These are phyloP conservation scores for Anagyrus pseudococci DNA, from an alignment of 2,888 invertebrate species.

Conservation along the genomic window DNA sequence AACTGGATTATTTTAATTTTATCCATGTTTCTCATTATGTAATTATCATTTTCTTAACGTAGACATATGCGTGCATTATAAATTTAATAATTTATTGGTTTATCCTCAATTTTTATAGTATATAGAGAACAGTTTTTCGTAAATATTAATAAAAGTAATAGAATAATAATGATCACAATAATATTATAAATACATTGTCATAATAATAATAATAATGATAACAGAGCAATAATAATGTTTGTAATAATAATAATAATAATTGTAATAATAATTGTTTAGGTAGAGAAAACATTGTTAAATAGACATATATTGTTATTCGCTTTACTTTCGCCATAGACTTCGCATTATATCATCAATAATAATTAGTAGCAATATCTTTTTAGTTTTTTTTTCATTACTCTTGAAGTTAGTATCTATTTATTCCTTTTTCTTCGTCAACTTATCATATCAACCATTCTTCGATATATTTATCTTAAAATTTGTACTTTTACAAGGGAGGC, in stretches of 20 bases:
- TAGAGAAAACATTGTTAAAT: slow-evolving; percentile 60
- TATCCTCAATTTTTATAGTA: too few relatives aligned
- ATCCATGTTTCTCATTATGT: too few relatives aligned
- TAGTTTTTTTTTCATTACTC: slow-evolving; percentile 37
- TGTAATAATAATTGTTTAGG: slow-evolving; percentile 53
- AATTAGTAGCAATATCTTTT: slow-evolving; percentile 48
- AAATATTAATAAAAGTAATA: too few relatives aligned
- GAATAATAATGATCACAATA: too few relatives aligned
- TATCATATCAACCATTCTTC: slow-evolving; percentile 54
- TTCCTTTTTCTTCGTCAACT: too few relatives aligned
- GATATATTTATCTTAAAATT: slow-evolving; percentile 57
- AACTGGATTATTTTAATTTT: too few relatives aligned
- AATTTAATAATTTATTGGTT: too few relatives aligned
- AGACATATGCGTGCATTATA: too few relatives aligned
- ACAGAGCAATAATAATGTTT: slow-evolving; percentile 36
- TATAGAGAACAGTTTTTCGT: too few relatives aligned
- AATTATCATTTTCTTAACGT: too few relatives aligned
- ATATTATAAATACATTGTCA: slow-evolving; percentile 34
- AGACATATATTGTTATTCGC: slow-evolving; percentile 50
- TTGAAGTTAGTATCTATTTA: slow-evolving; percentile 43
- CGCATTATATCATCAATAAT: slow-evolving; percentile 45
- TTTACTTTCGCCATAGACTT: slow-evolving; percentile 36
- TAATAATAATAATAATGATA: slow-evolving; percentile 31
- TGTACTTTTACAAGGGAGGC: slow-evolving; percentile 61
- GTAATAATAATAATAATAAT: slow-evolving; percentile 48